These are phyloP conservation scores for Dasypolia templi DNA, from an alignment of 2,888 invertebrate genomes.

Conservation along the genomic window DNA sequence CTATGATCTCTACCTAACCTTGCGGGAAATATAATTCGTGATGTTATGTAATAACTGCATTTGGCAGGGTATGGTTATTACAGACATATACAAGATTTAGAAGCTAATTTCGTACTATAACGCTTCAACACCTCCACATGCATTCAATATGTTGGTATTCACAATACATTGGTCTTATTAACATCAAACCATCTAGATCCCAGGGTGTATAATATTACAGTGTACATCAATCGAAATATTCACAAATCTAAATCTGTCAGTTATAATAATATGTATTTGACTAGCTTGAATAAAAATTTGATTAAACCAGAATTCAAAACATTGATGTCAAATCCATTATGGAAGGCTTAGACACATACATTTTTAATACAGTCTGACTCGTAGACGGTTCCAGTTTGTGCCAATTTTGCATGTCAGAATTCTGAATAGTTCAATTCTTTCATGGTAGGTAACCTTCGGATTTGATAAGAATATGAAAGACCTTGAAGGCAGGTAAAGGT, in stretches of 20 bases:
- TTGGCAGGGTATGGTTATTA: neutral
- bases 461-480: conserved; percentile 51
- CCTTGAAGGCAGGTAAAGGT: conserved; percentile 25
- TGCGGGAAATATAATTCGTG: neutral
- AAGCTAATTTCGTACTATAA: conserved; percentile 20
- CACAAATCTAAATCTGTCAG: neutral
- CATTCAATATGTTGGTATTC: conserved; percentile 27
- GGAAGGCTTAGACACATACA: neutral
- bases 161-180: conserved; percentile 8
- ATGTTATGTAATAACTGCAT: neutral
- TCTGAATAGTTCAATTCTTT: conserved; percentile 41
- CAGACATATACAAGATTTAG: conserved; percentile 9
- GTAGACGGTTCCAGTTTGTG: conserved; percentile 10
- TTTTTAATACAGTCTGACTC: conserved; percentile 24
- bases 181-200: conserved; percentile 8
- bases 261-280: neutral
- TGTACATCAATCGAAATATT: conserved; percentile 14
- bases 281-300: conserved; percentile 17
- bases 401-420: conserved; percentile 11
- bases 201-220: conserved; percentile 14
- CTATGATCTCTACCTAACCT: neutral
- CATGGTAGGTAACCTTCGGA: conserved; percentile 38
- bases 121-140: neutral
- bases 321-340: neutral
- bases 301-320: conserved; percentile 1